phyloP scores from a whole-genome alignment of 2,888 invertebrate genomes.

The Caenorhabditis wallacei region DNA sequence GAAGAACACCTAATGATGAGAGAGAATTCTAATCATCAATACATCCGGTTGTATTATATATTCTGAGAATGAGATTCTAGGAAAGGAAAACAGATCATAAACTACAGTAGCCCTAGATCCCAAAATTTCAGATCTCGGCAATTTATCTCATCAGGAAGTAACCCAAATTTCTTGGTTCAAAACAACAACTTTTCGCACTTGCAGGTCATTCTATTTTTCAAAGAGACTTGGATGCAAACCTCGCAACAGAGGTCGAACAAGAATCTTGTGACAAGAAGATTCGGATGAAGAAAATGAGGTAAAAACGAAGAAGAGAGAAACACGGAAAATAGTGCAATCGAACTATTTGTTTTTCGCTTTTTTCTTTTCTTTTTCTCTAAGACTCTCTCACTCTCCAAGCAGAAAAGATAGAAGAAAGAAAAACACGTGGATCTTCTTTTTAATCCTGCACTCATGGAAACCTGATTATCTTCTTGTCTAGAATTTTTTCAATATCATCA shows the following conservation, averaged over 20 bases:
- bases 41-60: no score
- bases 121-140: not conserved
- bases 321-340: constrained; percentile 12
- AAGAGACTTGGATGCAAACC: no score
- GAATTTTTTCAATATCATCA: no score
- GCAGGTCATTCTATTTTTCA: no score
- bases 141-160: no score
- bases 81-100: not conserved
- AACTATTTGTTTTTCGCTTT: constrained; percentile 42
- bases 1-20: no score
- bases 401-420: not conserved
- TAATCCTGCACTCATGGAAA: no score
- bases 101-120: not conserved
- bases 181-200: no score
- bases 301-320: constrained; percentile 2
- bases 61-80: no score
- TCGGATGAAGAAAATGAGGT: not conserved
- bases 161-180: no score
- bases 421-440: constrained; percentile 29
- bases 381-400: not conserved
- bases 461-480: not conserved
- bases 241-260: constrained; percentile 9
- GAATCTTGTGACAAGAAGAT: constrained; percentile 21
- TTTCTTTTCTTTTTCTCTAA: constrained; percentile 15
- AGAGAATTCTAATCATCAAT: no score